These are phyloP conservation scores for Ophthalmolycus amberensis DNA, from an alignment of 2,113 vertebrate genomes.

Conservation along the genomic window DNA sequence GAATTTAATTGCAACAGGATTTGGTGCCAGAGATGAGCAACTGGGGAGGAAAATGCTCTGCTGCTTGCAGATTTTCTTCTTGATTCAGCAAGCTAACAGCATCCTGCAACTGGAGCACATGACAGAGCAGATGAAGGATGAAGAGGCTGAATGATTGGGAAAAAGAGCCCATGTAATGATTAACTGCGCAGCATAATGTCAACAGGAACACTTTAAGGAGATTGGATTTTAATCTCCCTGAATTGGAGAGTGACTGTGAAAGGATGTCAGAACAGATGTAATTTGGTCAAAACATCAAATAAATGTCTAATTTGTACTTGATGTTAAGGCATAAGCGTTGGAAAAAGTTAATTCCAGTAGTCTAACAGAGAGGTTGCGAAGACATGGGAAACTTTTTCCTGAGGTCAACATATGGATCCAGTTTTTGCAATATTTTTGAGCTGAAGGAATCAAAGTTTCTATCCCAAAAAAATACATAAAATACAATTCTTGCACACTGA, in stretches of 20 bases:
- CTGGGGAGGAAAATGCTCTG: constrained; percentile 45
- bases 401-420: neutral
- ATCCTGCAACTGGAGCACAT: constrained; percentile 40
- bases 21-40: constrained; percentile 47
- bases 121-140: constrained; percentile 35
- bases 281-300: constrained; percentile 7
- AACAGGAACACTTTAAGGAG: constrained; percentile 15
- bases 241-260: neutral
- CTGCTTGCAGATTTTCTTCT: constrained; percentile 57
- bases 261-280: neutral
- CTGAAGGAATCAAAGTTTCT: neutral
- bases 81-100: constrained; percentile 58
- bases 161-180: constrained; percentile 23
- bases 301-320: neutral
- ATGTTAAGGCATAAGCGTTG: neutral
- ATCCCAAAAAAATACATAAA: neutral
- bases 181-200: constrained; percentile 23
- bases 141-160: constrained; percentile 26
- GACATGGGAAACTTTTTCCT: neutral
- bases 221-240: constrained; percentile 9
- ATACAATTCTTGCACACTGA: neutral
- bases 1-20: constrained; percentile 41
- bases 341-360: neutral
- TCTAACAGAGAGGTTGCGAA: neutral
- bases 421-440: neutral